Conservation (phyloP, 2,888 invertebrate species). For the Hetaerina titia region DNA sequence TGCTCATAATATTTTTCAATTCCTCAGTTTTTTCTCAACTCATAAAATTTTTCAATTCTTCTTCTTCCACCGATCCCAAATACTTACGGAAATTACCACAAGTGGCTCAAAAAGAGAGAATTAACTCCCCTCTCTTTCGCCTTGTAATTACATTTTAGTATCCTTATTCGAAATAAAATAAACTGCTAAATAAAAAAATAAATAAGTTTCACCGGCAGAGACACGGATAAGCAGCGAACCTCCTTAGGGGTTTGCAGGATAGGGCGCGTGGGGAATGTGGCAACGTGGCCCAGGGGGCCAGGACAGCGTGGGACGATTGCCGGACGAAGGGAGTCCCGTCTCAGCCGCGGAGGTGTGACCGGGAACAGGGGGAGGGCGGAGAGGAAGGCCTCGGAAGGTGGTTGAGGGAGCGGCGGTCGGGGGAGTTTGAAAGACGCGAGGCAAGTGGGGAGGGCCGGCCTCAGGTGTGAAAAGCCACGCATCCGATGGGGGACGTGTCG, state of each 20-base stretch:
- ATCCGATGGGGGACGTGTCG: not conserved
- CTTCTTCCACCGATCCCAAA: too few relatives aligned
- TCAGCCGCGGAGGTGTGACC: not conserved
- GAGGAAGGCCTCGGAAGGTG: not conserved
- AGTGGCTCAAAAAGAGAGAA: too few relatives aligned
- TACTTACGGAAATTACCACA: too few relatives aligned
- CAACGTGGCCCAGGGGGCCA: not conserved
- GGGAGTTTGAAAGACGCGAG: not conserved
- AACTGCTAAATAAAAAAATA: not conserved
- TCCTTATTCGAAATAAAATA: too few relatives aligned
- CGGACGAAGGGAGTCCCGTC: not conserved
- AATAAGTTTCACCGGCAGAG: not conserved
- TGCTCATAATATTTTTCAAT: too few relatives aligned
- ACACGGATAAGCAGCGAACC: not conserved
- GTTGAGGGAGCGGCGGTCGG: not conserved
- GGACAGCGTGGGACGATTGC: not conserved
- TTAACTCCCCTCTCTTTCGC: too few relatives aligned
- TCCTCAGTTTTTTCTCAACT: too few relatives aligned
- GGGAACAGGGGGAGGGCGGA: not conserved
- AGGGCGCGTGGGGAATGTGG: not conserved
- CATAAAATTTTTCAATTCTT: too few relatives aligned
- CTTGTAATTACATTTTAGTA: too few relatives aligned
- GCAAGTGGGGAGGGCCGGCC: not conserved
- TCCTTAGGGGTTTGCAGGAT: not conserved
- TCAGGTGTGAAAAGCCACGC: slow-evolving; percentile 12